Evolutionary conservation across 2,113 vertebrate species (phyloP).

Genomic region (Copsychus sechellarum): DNA sequence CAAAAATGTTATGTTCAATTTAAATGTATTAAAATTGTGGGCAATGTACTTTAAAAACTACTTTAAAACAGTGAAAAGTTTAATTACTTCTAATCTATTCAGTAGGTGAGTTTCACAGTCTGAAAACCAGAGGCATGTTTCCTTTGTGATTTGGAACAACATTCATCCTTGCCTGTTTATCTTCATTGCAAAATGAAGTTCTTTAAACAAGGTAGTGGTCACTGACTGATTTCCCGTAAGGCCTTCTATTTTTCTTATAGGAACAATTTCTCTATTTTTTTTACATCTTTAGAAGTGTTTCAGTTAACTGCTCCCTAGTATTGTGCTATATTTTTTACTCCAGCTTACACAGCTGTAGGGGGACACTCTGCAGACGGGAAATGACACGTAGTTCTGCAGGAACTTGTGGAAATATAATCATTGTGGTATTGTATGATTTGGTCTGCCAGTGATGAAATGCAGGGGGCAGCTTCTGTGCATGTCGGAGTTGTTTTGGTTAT

Average conservation of each 20-base stretch:
- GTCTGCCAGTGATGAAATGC: background rate
- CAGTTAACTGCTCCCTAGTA: background rate
- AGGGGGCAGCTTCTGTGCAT: background rate
- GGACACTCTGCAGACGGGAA: background rate
- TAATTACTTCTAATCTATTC: background rate
- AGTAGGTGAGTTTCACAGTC: background rate
- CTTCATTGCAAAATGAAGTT: background rate
- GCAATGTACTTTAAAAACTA: background rate
- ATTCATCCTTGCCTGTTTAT: background rate
- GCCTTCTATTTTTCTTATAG: background rate
- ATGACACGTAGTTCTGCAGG: background rate
- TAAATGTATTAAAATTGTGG: background rate
- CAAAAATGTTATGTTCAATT: background rate
- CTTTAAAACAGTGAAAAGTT: background rate
- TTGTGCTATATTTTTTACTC: background rate
- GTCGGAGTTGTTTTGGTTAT: background rate
- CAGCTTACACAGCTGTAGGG: background rate
- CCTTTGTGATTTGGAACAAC: background rate
- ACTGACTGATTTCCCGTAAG: background rate
- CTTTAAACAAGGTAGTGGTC: background rate
- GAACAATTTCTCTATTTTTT: background rate
- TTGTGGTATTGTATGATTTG: fast-evolving
- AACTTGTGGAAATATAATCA: background rate
- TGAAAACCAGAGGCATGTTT: background rate
- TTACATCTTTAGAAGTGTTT: background rate